Evolutionary conservation across 2,113 vertebrate genomes (phyloP).

Genomic region (Coreoperca whiteheadi): DNA sequence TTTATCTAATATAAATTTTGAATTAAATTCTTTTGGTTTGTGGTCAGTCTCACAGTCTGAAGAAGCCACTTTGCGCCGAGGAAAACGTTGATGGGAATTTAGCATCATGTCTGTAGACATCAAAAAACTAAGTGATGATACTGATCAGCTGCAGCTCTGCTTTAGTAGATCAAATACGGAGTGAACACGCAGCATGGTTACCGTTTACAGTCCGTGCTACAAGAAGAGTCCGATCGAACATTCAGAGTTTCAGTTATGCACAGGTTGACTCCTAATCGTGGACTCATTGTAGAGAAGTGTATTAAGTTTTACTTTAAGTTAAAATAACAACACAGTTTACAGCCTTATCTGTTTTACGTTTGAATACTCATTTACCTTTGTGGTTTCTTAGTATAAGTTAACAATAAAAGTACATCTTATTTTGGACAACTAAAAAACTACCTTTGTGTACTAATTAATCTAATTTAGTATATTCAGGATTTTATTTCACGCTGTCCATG

Average conservation of each 20-base stretch:
- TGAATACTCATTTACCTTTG: too few species aligned
- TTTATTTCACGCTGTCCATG: too few species aligned
- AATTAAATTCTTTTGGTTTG: background rate
- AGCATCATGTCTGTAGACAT: background rate
- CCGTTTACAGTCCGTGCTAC: background rate
- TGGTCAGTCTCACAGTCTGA: background rate
- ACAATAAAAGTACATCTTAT: background rate
- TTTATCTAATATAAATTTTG: background rate
- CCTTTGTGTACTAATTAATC: too few species aligned
- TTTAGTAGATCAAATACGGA: background rate
- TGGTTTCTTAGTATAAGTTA: background rate
- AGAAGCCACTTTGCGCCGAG: background rate
- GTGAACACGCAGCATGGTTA: background rate
- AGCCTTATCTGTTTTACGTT: background rate
- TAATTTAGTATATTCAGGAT: too few species aligned
- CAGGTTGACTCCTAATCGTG: constrained; percentile 6
- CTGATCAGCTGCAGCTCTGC: constrained; percentile 38
- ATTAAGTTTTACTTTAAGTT: background rate
- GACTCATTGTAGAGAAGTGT: background rate
- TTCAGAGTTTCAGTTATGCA: constrained; percentile 7
- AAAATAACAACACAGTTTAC: background rate
- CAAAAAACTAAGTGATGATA: background rate
- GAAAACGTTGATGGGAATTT: background rate
- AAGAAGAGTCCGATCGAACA: background rate
- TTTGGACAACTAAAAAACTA: too few species aligned